phyloP scores from a whole-genome alignment of 2,797 vertebrate genomes.

The Pseudochaenichthys georgianus region DNA sequence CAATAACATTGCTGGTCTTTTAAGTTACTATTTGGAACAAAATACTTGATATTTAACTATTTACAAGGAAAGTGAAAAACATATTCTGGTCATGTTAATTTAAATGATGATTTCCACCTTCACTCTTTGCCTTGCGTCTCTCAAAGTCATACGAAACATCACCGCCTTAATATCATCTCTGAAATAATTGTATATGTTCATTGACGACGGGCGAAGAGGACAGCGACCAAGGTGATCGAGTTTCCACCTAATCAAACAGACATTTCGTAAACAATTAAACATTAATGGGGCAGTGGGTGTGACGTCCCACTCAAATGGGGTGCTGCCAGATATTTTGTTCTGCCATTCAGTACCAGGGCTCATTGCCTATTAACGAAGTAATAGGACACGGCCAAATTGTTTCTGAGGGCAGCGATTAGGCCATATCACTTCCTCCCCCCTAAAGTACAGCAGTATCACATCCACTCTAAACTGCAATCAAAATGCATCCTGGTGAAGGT shows the following conservation, averaged over 20 bases:
- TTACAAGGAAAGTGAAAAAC: background rate
- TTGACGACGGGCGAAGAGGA: background rate
- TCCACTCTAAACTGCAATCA: conserved; percentile 59
- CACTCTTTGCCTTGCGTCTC: background rate
- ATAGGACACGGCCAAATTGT: conserved; percentile 65
- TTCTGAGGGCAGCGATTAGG: conserved; percentile 65
- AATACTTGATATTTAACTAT: background rate
- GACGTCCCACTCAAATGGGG: conserved; percentile 46
- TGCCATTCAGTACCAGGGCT: conserved; percentile 57
- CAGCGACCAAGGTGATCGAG: conserved; percentile 38
- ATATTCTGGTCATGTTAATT: background rate
- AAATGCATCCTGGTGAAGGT: conserved; percentile 51
- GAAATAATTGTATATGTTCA: conserved; percentile 15
- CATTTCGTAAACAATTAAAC: conserved; percentile 79
- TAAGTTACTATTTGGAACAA: background rate
- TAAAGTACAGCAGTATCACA: conserved; percentile 59
- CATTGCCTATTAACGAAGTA: conserved; percentile 80
- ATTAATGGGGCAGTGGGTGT: conserved; percentile 58
- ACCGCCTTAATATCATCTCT: background rate
- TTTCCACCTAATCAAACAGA: conserved; percentile 66
- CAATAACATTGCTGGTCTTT: background rate
- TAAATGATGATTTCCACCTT: conserved; percentile 1
- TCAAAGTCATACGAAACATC: conserved; percentile 8
- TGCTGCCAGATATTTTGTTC: conserved; percentile 63
- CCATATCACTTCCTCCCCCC: conserved; percentile 66